A percentile compares a stretch with the other conserved stretches of the same genome.
phyloP scores from a whole-genome alignment of 1,140 invertebrate species.

The Aphelenchoides besseyi region DNA sequence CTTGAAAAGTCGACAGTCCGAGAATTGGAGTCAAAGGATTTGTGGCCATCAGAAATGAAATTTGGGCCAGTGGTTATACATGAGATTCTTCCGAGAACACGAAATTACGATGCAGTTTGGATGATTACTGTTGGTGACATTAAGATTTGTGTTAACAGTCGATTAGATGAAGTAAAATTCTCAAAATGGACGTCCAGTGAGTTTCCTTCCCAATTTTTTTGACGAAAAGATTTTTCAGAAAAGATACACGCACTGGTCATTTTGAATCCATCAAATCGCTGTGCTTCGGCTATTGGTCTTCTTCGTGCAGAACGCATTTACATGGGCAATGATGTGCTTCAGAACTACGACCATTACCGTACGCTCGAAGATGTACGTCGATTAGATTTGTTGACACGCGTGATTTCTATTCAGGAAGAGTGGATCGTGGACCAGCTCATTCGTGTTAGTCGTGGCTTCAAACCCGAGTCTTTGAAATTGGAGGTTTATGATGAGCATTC shows the following conservation, averaged over 20 bases:
- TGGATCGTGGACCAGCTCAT: not conserved
- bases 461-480: not conserved
- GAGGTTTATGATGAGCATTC: not conserved
- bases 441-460: not conserved
- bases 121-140: not conserved
- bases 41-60: no score
- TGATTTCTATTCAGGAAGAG: not conserved
- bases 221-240: not conserved
- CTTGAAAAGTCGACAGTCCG: no score
- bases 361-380: not conserved
- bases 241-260: not conserved
- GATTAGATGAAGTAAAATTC: not conserved
- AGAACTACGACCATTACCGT: not conserved
- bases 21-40: no score
- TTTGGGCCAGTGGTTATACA: not conserved
- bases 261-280: not conserved
- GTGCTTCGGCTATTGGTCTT: not conserved
- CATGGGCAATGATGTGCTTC: slow-evolving; percentile 11
- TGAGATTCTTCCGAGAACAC: not conserved
- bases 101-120: not conserved
- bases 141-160: not conserved
- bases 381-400: not conserved
- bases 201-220: not conserved
- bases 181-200: not conserved
- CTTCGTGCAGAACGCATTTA: not conserved